Percentiles rank a stretch among this genome's conserved stretches.
Conservation (phyloP, 2,888 invertebrate species). For the Microctonus aethiopoides region DNA sequence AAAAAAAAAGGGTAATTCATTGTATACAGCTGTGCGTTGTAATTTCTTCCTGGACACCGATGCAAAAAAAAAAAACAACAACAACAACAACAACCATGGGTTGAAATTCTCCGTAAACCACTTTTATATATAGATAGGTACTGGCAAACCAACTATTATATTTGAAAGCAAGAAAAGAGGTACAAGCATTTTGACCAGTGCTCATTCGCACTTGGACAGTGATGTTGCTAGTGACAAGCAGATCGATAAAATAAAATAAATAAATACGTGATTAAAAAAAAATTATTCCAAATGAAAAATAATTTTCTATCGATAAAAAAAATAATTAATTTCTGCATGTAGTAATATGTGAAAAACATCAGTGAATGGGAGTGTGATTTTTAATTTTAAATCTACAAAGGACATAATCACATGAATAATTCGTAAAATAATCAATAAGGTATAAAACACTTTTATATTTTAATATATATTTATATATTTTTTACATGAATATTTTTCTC, state of each 20-base stretch:
- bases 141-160: constrained; percentile 3
- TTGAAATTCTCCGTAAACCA: background rate
- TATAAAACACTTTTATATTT: no score
- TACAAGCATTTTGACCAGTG: constrained; percentile 5
- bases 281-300: background rate
- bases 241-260: background rate
- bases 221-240: background rate
- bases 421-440: no score
- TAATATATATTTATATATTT: no score
- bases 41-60: constrained; percentile 23
- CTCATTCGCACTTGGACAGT: constrained; percentile 16
- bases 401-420: background rate
- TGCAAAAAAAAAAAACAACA: background rate
- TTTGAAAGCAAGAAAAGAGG: background rate
- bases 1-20: constrained; percentile 29
- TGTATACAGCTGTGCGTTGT: constrained; percentile 30
- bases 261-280: background rate
- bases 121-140: background rate
- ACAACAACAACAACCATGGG: background rate
- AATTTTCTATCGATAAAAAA: background rate
- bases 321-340: no score
- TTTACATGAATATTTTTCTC: background rate
- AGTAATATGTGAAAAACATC: no score
- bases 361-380: no score
- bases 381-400: no score